Evolutionary conservation across 2,888 invertebrate genomes (phyloP), one percentile per base, ranked within the genome.

Genomic region (Physocephala rufipes): DNA sequence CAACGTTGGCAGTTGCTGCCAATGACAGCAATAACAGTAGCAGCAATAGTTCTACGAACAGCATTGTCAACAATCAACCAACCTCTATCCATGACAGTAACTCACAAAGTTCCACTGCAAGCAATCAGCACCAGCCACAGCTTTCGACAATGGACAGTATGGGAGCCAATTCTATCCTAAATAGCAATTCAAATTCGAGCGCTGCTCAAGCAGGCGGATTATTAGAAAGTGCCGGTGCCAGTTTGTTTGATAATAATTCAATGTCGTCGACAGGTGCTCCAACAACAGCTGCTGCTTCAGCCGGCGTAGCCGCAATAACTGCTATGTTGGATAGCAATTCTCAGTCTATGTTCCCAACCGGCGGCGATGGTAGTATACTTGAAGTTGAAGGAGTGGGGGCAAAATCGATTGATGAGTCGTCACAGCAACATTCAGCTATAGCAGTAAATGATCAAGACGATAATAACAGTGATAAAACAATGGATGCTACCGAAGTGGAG

Each of bases 11-110:
- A 1, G 84, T 84, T 36, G 83, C 82, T 15, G 84, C 83, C 36
- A 84, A 84, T 49, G 85, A 85, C 45, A 86, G 84, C 77, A 86
- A 84, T 75, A 84, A 85, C 69, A 84, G 85, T 73, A 84, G 82
- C 74, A 83, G 83, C 74, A 86, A 86, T 74, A 85, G 85, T 70
- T 84, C 83, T 67, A 85, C 84, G 61, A 86, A 83, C 72, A 85
- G 84, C 78, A 83, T 86, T 70, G 85, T 85, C 53, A 86, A 86
- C 78, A 86, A 86, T 74, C 86, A 86, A 71, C 84, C 86, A 13
- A 84, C 85, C n/a, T 85, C 86, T 7, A 79, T 85, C 66, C 86
- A 86, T 68, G 85, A 85, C 75, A 86, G 86, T 76, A 85, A 86
- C 73, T 85, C 85, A 12, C 85, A 84, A 72, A 85, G 85, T 75